Conservation (phyloP, 2,797 vertebrate genomes). For the Acomys russatus region DNA sequence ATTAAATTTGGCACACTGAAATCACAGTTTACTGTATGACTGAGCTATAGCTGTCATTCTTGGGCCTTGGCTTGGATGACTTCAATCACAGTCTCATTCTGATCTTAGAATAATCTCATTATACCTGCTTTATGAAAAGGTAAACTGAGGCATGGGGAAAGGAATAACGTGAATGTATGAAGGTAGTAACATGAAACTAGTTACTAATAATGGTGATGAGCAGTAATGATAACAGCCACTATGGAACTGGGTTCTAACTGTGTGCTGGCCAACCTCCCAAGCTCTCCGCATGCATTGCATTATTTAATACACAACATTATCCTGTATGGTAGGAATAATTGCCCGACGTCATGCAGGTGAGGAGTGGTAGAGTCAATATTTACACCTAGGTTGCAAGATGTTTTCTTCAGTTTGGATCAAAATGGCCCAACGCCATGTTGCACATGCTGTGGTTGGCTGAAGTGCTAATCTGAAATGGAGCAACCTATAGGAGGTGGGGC, state of each 20-base stretch:
- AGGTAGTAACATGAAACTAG: neutral
- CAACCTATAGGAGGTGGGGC: neutral
- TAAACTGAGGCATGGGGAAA: conserved; percentile 31
- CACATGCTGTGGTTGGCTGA: neutral
- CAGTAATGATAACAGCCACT: neutral
- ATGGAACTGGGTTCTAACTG: neutral
- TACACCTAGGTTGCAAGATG: neutral
- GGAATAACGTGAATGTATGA: neutral
- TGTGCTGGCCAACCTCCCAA: neutral
- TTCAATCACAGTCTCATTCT: neutral
- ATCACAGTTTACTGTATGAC: neutral
- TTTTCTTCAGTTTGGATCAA: neutral
- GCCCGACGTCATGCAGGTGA: neutral
- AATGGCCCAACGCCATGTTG: neutral
- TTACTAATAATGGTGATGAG: neutral
- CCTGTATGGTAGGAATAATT: neutral
- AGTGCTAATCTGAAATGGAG: neutral
- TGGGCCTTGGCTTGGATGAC: neutral
- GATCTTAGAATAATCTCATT: neutral
- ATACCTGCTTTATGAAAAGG: conserved; percentile 20
- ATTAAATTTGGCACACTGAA: conserved; percentile 71
- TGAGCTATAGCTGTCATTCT: neutral
- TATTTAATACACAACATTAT: neutral
- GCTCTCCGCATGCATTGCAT: neutral
- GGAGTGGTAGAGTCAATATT: neutral